Conservation (phyloP, 2,888 invertebrate genomes). For the Deilephila porcellus region DNA sequence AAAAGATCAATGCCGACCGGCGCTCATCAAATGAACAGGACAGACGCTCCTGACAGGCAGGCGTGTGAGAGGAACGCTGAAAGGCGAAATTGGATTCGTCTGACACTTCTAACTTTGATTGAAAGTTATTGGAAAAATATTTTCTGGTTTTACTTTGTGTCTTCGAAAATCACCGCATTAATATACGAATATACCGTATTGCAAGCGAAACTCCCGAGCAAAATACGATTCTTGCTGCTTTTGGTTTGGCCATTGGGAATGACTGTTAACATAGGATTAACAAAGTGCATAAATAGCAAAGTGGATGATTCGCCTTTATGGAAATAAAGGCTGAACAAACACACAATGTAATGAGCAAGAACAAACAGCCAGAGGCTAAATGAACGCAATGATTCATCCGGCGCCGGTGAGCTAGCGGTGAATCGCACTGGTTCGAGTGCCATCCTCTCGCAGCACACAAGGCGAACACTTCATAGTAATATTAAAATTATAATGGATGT, state of each 20-base stretch:
- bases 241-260: conserved; percentile 37
- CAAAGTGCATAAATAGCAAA: conserved; percentile 42
- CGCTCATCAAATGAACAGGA: conserved; percentile 32
- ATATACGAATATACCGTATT: not conserved
- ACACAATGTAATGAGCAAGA: conserved; percentile 56
- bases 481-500: conserved; percentile 19
- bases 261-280: conserved; percentile 39
- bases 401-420: conserved; percentile 35
- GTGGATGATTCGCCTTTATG: conserved; percentile 53
- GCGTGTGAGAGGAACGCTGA: conserved; percentile 28
- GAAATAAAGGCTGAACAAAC: conserved; percentile 51
- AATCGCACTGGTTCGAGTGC: conserved; percentile 25
- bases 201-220: too few relatives aligned
- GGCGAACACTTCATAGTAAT: conserved; percentile 18
- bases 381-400: conserved; percentile 59
- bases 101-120: conserved; percentile 26
- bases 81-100: conserved; percentile 31
- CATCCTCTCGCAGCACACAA: conserved; percentile 14
- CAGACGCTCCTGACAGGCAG: conserved; percentile 30
- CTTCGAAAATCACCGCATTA: not conserved
- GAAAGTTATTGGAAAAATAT: conserved; percentile 28
- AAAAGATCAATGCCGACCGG: conserved; percentile 35
- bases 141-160: conserved; percentile 22
- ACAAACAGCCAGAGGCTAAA: conserved; percentile 60
- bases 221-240: not conserved